Conservation (phyloP, 2,113 vertebrate species). For the Lanius collurio region DNA sequence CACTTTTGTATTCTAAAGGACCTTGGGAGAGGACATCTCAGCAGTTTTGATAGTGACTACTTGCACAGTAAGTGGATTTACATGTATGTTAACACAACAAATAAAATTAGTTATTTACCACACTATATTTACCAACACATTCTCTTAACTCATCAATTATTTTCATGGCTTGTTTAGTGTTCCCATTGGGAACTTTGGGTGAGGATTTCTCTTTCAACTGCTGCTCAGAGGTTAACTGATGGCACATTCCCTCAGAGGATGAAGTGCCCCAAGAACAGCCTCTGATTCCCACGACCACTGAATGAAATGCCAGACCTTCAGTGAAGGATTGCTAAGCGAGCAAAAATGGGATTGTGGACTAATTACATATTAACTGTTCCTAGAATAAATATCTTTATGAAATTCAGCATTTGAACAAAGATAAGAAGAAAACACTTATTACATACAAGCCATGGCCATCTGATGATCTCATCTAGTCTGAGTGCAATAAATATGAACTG, state of each 20-base stretch:
- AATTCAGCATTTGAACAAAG: not conserved
- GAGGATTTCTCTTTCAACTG: not conserved
- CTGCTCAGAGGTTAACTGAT: not conserved
- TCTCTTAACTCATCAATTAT: not conserved
- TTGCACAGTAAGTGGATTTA: not conserved
- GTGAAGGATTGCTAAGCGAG: not conserved
- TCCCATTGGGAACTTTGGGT: not conserved
- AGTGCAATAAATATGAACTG: slow-evolving; percentile 99
- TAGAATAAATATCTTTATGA: not conserved
- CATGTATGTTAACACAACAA: not conserved
- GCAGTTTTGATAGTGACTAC: not conserved
- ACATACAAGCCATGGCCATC: slow-evolving; percentile 97
- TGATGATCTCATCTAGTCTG: slow-evolving; percentile 93
- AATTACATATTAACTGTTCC: not conserved
- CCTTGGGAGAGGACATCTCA: not conserved
- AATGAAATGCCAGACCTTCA: not conserved
- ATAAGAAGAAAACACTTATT: slow-evolving; percentile 30
- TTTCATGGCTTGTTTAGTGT: not conserved
- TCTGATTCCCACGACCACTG: not conserved
- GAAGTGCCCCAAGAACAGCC: not conserved
- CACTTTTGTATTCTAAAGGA: not conserved
- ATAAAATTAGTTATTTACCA: not conserved
- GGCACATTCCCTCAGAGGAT: not conserved
- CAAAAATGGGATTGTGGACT: not conserved
- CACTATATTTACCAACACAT: not conserved